These are phyloP conservation scores for Montipora efflorescens DNA, from an alignment of 64 coral and sea anemone species.

Conservation along the genomic window DNA sequence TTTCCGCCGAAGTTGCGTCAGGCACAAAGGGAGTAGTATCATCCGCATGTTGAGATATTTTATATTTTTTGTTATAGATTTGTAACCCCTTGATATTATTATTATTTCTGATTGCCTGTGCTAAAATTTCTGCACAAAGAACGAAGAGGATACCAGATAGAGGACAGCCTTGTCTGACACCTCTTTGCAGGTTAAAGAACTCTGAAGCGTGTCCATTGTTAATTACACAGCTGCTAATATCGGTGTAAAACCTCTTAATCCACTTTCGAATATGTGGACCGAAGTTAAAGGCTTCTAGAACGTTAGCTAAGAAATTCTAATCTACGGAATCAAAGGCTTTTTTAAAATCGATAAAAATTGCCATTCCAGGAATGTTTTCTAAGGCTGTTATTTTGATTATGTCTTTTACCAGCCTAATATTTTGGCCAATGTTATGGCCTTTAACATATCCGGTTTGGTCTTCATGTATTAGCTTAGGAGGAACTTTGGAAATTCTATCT, in stretches of 20 bases:
- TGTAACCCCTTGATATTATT: background rate
- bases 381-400: background rate
- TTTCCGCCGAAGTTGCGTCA: background rate
- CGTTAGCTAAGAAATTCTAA: background rate
- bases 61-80: background rate
- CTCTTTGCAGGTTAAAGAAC: slow-evolving; percentile 19
- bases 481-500: background rate
- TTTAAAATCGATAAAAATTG: slow-evolving; percentile 14
- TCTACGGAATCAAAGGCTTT: slow-evolving; percentile 41
- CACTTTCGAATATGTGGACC: slow-evolving; percentile 2
- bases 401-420: background rate
- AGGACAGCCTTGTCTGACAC: slow-evolving; percentile 32
- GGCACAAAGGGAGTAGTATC: slow-evolving; percentile 26
- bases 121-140: background rate
- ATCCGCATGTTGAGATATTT: slow-evolving; percentile 43
- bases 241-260: slow-evolving; percentile 21
- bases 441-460: slow-evolving; percentile 1
- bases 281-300: slow-evolving; percentile 24
- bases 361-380: background rate
- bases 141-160: background rate
- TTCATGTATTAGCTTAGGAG: background rate
- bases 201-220: slow-evolving; percentile 8
- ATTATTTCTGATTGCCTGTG: background rate
- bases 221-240: slow-evolving; percentile 18
- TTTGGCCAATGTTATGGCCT: background rate